phyloP scores from a whole-genome alignment of 1,140 invertebrate species.

The Scaptomyza graminum region DNA sequence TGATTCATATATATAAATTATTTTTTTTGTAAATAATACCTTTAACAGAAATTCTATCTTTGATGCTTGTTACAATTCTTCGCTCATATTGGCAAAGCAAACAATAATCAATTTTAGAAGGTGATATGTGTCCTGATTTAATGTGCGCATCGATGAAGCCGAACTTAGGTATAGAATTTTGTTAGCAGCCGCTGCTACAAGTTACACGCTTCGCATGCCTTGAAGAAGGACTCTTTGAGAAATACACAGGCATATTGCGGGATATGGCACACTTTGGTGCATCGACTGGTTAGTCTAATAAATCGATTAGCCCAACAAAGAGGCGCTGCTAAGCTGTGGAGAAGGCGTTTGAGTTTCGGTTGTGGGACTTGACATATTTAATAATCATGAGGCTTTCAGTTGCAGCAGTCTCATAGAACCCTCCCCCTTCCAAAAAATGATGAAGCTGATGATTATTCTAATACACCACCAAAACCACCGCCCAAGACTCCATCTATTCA shows the following conservation, averaged over 20 bases:
- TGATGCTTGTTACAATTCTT: too few species aligned
- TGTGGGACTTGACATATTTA: slow-evolving; percentile 73
- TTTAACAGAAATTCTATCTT: too few species aligned
- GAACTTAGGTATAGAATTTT: slow-evolving; percentile 7
- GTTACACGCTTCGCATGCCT: slow-evolving; percentile 65
- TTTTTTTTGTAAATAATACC: too few species aligned
- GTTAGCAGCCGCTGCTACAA: slow-evolving; percentile 2
- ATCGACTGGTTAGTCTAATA: slow-evolving; percentile 80
- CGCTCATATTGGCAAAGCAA: too few species aligned
- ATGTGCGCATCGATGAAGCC: neutral
- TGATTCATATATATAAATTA: too few species aligned
- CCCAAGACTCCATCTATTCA: slow-evolving; percentile 7
- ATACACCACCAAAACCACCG: slow-evolving; percentile 43
- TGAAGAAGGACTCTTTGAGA: slow-evolving; percentile 31
- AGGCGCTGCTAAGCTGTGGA: slow-evolving; percentile 20
- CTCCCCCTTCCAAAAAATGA: slow-evolving; percentile 26
- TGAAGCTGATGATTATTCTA: slow-evolving; percentile 79
- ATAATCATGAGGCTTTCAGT: slow-evolving; percentile 68
- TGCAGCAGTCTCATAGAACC: slow-evolving; percentile 35
- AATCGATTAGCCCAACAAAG: slow-evolving; percentile 71
- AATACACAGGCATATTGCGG: slow-evolving; percentile 17
- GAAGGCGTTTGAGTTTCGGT: slow-evolving; percentile 2
- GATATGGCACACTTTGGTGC: slow-evolving; percentile 65
- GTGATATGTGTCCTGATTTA: too few species aligned
- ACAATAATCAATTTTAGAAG: too few species aligned